Evolutionary conservation across 2,113 vertebrate genomes (phyloP).

Genomic region (Heteronetta atricapilla): DNA sequence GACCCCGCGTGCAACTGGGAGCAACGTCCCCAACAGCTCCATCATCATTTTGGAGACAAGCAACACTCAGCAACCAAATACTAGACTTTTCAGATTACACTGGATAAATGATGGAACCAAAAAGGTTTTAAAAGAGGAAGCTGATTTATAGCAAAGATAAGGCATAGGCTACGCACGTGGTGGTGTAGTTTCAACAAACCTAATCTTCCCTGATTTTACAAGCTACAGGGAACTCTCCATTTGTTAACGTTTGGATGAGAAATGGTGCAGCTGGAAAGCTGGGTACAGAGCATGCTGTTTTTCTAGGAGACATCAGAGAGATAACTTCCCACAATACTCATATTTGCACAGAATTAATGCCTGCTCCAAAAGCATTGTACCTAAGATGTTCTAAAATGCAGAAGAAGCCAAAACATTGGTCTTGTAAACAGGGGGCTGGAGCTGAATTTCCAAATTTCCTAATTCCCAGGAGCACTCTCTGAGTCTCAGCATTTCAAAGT

Average conservation of each 20-base stretch:
- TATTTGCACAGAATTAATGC: neutral
- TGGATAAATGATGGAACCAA: neutral
- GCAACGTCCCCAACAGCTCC: accelerated
- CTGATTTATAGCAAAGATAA: neutral
- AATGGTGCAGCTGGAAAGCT: neutral
- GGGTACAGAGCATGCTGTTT: neutral
- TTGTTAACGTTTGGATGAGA: neutral
- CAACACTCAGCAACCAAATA: neutral
- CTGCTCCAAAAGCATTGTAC: neutral
- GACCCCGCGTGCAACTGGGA: neutral
- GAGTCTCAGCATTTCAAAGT: neutral
- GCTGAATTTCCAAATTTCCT: neutral
- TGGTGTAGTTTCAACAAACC: neutral
- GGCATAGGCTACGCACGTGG: accelerated
- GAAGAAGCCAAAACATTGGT: neutral
- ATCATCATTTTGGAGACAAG: neutral
- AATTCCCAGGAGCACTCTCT: neutral
- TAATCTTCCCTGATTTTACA: neutral
- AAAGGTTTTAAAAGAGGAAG: neutral
- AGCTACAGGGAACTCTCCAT: neutral
- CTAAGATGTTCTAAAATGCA: neutral
- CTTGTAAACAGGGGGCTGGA: neutral
- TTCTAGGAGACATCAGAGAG: neutral
- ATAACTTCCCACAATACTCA: neutral
- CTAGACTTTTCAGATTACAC: neutral